phyloP scores from a whole-genome alignment of 2,113 vertebrate species.

The Carettochelys insculpta region DNA sequence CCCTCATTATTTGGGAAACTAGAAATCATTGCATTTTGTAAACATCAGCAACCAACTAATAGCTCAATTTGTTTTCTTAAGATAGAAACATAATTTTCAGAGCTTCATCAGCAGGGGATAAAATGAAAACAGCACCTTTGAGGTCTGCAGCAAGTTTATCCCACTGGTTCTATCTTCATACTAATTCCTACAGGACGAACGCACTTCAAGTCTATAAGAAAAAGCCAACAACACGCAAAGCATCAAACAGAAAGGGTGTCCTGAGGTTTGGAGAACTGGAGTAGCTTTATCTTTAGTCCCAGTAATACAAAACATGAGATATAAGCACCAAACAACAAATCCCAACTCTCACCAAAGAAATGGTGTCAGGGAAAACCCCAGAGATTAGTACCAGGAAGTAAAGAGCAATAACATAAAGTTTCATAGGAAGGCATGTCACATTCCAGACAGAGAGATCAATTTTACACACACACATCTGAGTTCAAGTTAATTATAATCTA shows the following conservation, averaged over 20 bases:
- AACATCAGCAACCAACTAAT: background rate
- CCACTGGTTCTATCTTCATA: background rate
- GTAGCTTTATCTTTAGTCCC: background rate
- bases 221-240: background rate
- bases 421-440: background rate
- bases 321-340: background rate
- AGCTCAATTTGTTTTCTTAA: background rate
- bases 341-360: background rate
- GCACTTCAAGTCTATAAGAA: background rate
- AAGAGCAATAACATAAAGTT: background rate
- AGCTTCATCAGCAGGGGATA: background rate
- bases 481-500: background rate
- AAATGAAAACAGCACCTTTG: background rate
- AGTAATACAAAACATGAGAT: background rate
- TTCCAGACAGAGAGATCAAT: too few species aligned
- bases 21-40: background rate
- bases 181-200: background rate
- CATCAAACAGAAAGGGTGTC: background rate
- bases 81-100: background rate
- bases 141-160: background rate
- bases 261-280: background rate
- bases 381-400: background rate
- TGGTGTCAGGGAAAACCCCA: fast-evolving
- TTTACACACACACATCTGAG: background rate
- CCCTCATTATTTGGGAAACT: constrained; percentile 33